Evolutionary conservation across 2,113 vertebrate genomes (phyloP).

Genomic region (Grus americana): DNA sequence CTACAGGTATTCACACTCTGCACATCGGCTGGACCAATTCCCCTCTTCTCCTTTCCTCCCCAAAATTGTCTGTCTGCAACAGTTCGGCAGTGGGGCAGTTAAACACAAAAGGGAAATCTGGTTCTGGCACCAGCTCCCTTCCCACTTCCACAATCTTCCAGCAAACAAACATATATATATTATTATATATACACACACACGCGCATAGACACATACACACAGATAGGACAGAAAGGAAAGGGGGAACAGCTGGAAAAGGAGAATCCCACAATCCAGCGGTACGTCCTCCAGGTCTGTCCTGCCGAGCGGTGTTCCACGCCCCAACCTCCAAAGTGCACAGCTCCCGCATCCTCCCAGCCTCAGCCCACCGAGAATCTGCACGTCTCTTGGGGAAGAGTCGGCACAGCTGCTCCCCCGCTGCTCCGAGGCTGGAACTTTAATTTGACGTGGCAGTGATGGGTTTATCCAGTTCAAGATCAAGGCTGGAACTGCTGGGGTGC

Average conservation of each 20-base stretch:
- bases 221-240: conserved; percentile 23
- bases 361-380: neutral
- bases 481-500: conserved; percentile 76
- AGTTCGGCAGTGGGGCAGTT: neutral
- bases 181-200: conserved; percentile 25
- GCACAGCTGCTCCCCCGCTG: conserved; percentile 20
- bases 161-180: conserved; percentile 36
- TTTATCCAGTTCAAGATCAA: conserved; percentile 91
- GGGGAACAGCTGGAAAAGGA: conserved; percentile 15
- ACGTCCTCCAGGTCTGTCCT: conserved; percentile 42
- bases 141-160: conserved; percentile 32
- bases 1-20: neutral
- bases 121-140: neutral
- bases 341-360: conserved; percentile 15
- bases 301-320: conserved; percentile 8
- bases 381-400: neutral
- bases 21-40: neutral
- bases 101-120: neutral
- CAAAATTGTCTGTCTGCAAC: neutral
- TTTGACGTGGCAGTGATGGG: conserved; percentile 93
- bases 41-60: neutral
- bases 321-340: conserved; percentile 41
- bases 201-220: conserved; percentile 19
- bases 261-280: conserved; percentile 55
- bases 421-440: conserved; percentile 67